These are phyloP conservation scores for Hypena proboscidalis DNA, from an alignment of 2,888 invertebrate species.

Conservation along the genomic window DNA sequence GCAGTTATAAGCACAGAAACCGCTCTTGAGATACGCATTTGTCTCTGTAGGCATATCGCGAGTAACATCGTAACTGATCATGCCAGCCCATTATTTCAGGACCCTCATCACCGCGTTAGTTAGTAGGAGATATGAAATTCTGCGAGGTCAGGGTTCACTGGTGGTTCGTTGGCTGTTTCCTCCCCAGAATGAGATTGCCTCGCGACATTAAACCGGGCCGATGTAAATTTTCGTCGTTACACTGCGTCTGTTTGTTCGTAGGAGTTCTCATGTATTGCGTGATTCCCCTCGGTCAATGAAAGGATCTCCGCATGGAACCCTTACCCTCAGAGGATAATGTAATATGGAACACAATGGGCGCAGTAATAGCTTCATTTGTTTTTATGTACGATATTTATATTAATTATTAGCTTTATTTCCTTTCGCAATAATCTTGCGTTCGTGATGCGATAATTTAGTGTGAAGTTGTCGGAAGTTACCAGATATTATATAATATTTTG, in stretches of 20 bases:
- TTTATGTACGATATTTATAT: conserved; percentile 47
- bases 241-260: conserved; percentile 68
- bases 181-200: conserved; percentile 79
- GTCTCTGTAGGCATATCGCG: conserved; percentile 75
- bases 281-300: conserved; percentile 65
- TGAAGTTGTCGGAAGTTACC: conserved; percentile 21
- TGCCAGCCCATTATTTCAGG: conserved; percentile 55
- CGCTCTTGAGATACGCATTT: conserved; percentile 69
- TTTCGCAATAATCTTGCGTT: conserved; percentile 18
- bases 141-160: conserved; percentile 56
- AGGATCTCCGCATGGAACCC: conserved; percentile 49
- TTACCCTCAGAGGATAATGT: conserved; percentile 43
- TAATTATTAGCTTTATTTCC: conserved; percentile 41
- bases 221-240: conserved; percentile 81
- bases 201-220: conserved; percentile 81
- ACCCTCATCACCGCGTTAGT: conserved; percentile 45
- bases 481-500: conserved; percentile 9
- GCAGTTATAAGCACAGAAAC: conserved; percentile 63
- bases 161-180: conserved; percentile 66
- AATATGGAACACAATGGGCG: conserved; percentile 46
- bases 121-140: conserved; percentile 42
- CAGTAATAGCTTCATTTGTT: conserved; percentile 46
- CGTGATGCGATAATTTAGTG: conserved; percentile 31
- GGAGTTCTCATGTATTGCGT: conserved; percentile 56
- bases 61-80: conserved; percentile 72